Evolutionary conservation across 2,797 vertebrate genomes (phyloP).

Genomic region (Molossus molossus): DNA sequence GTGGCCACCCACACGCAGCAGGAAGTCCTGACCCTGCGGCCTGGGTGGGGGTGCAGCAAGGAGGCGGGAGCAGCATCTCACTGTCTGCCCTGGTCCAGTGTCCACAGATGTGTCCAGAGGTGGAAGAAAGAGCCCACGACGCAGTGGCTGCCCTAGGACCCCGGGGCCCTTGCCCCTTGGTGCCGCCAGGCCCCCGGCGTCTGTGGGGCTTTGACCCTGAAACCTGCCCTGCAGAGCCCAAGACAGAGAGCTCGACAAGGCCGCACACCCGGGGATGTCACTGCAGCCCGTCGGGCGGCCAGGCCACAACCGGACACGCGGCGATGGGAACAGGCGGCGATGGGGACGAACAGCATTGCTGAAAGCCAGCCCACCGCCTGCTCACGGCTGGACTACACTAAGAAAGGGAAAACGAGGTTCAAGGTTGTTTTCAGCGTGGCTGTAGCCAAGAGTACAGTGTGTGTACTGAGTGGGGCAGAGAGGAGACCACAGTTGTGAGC

Average conservation of each 20-base stretch:
- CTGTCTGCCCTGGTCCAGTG: neutral
- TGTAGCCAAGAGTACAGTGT: neutral
- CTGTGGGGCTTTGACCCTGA: neutral
- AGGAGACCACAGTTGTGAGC: neutral
- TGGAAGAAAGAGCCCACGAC: neutral
- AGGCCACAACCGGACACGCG: neutral
- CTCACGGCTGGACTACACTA: neutral
- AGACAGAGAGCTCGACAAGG: neutral
- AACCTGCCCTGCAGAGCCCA: neutral
- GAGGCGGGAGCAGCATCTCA: neutral
- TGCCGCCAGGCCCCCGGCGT: neutral
- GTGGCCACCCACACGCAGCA: neutral
- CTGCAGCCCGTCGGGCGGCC: neutral
- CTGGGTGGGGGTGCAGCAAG: fast-evolving
- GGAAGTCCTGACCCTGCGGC: neutral
- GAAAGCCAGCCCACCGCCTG: neutral
- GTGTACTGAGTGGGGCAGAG: neutral
- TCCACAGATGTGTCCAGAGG: neutral
- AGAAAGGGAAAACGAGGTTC: neutral
- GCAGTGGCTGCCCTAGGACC: neutral
- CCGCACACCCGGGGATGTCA: neutral
- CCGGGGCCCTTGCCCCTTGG: neutral
- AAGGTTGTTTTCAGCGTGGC: neutral
- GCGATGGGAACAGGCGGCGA: neutral
- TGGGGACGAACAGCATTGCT: neutral